Percentiles rank a stretch among this genome's conserved stretches.
These are phyloP conservation scores for Aphaenogaster floridana DNA, from an alignment of 1,140 invertebrate genomes.

Conservation along the genomic window DNA sequence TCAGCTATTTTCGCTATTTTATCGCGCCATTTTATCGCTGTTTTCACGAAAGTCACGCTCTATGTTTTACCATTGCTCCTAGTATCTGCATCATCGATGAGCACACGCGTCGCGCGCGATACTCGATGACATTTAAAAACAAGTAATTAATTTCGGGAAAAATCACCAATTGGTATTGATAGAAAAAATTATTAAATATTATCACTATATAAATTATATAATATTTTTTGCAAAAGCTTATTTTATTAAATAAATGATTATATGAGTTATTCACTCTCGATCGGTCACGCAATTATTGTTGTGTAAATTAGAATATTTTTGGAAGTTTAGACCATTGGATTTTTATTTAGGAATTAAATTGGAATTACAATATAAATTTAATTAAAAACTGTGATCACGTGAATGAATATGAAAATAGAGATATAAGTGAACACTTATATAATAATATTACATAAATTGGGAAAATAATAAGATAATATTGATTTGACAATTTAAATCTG, in stretches of 20 bases:
- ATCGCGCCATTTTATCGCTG: background rate
- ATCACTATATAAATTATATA: background rate
- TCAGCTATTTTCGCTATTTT: slow-evolving; percentile 41
- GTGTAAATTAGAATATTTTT: background rate
- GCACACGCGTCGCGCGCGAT: background rate
- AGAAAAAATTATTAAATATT: background rate
- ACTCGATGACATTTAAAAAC: background rate
- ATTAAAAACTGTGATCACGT: background rate
- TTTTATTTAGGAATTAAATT: background rate
- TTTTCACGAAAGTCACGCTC: slow-evolving; percentile 23
- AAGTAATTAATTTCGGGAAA: background rate
- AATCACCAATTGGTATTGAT: background rate
- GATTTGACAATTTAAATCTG: background rate
- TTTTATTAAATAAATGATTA: slow-evolving; percentile 11
- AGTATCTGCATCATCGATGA: background rate
- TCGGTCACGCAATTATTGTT: background rate
- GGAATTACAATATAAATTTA: background rate
- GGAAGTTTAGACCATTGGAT: background rate
- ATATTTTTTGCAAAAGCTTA: background rate
- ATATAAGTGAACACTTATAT: background rate
- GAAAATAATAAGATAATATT: background rate
- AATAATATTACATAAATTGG: background rate
- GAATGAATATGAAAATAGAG: background rate
- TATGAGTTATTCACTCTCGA: background rate
- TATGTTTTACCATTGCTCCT: background rate